Conservation (phyloP, 1,140 invertebrate species). For the Drosophila varians region DNA sequence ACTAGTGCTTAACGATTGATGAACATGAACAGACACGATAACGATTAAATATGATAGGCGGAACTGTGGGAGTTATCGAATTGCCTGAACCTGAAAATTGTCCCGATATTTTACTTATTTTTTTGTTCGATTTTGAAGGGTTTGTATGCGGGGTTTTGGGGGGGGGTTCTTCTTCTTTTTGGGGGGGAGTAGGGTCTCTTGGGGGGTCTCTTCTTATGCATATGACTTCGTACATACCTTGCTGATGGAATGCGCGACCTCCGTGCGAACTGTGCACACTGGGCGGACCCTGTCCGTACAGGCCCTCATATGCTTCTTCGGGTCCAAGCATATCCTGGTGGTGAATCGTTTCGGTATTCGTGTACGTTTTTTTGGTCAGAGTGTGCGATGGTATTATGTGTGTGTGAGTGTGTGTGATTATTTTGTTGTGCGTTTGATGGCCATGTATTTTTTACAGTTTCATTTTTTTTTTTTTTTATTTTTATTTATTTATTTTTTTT, state of each 20-base stretch:
- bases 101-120: background rate
- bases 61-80: constrained; percentile 27
- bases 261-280: constrained; percentile 91
- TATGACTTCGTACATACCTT: constrained; percentile 87
- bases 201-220: constrained; percentile 31
- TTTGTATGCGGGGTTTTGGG: background rate
- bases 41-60: constrained; percentile 39
- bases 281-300: constrained; percentile 94
- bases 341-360: constrained; percentile 27
- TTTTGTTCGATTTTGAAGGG: constrained; percentile 14
- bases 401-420: constrained; percentile 23
- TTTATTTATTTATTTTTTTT: constrained; percentile 38
- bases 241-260: constrained; percentile 89
- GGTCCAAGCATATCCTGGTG: constrained; percentile 94
- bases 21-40: constrained; percentile 36
- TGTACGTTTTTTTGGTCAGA: background rate
- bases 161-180: constrained; percentile 14
- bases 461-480: constrained; percentile 6
- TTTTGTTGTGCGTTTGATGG: constrained; percentile 13
- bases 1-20: constrained; percentile 32
- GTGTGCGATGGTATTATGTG: constrained; percentile 10
- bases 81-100: constrained; percentile 5
- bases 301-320: constrained; percentile 95
- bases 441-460: constrained; percentile 42
- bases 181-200: background rate